Base-by-base conservation (phyloP, 2,888 invertebrate species). In the Bedellia somnulentella region DNA sequence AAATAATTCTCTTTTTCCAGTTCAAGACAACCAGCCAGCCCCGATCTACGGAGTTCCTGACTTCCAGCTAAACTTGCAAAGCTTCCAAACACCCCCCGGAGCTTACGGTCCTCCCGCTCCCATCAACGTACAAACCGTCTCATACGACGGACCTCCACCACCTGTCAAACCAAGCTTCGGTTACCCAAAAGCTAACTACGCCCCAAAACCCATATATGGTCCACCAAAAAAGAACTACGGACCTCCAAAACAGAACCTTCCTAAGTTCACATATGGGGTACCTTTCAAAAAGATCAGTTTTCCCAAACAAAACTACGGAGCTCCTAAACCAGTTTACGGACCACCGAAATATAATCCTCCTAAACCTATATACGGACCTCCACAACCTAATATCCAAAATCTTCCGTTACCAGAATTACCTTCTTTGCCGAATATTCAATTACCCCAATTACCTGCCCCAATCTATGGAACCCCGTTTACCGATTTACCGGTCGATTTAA, bases 1-100 rank as follows among this genome's bases (percentile, higher is more conserved):
- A n/a, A n/a, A n/a, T n/a, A n/a, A n/a, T n/a, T n/a, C n/a, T n/a
- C n/a, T n/a, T 31, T 32, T 18, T 26, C 37, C 40, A 54, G 66
- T 79, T 60, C 46, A 66, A 55, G 79, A 78, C 55, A 67, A 9
- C 81, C 81, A 2, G 61, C 75, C 2, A 81, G 62, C 75, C 2
- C 81, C 81, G 11, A 68, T 82, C 0, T 82, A 82, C 46, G 82
- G 82, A 31, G 78, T 77, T 0, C 82, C 82, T 3, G 71, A 79
- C 36, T 52, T 61, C 26, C 62, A 68, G 5, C 47, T 54, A 3
- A 59, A 57, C 38, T 63, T 59, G 32, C 51, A 46, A 49, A 17
- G 43, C 39, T 35, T 43, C 36, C 39, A 37, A 38, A 40, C 67
- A 0, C 73, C 73, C 0, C 59, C 67, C 0, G 57, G 70, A 5